Conservation (phyloP, 2,797 vertebrate species). For the Sebastes cheni region DNA sequence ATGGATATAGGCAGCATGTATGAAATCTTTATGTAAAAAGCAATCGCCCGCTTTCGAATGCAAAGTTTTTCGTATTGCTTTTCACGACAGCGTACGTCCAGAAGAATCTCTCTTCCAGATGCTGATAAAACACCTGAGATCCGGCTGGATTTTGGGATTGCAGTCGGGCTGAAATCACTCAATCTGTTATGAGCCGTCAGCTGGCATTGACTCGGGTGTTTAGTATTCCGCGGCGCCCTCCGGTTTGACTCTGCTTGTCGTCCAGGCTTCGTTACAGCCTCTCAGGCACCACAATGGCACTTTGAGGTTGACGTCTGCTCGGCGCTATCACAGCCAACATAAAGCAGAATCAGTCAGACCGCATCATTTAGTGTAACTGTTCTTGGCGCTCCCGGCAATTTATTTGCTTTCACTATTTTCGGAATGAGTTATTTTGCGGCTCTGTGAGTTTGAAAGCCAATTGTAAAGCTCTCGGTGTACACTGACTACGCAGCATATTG, state of each 20-base stretch:
- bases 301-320: conserved; percentile 10
- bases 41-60: conserved; percentile 3
- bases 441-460: background rate
- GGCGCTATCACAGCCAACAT: conserved; percentile 6
- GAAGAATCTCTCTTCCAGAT: conserved; percentile 14
- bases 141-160: conserved; percentile 27
- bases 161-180: conserved; percentile 34
- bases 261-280: conserved; percentile 26
- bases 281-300: conserved; percentile 18
- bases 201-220: conserved; percentile 25
- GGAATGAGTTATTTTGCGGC: background rate
- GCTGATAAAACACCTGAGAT: conserved; percentile 35
- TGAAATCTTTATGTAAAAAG: conserved; percentile 32
- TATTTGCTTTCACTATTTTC: conserved; percentile 1
- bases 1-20: background rate
- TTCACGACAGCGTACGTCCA: background rate
- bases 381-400: background rate
- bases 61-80: conserved; percentile 13
- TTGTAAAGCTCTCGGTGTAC: background rate
- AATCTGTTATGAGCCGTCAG: conserved; percentile 25
- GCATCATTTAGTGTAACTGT: background rate
- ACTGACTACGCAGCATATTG: background rate
- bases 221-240: conserved; percentile 34
- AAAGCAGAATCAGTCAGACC: background rate
- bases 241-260: conserved; percentile 7